Conservation (phyloP, 2,113 vertebrate species). For the Vulpes lagopus region DNA sequence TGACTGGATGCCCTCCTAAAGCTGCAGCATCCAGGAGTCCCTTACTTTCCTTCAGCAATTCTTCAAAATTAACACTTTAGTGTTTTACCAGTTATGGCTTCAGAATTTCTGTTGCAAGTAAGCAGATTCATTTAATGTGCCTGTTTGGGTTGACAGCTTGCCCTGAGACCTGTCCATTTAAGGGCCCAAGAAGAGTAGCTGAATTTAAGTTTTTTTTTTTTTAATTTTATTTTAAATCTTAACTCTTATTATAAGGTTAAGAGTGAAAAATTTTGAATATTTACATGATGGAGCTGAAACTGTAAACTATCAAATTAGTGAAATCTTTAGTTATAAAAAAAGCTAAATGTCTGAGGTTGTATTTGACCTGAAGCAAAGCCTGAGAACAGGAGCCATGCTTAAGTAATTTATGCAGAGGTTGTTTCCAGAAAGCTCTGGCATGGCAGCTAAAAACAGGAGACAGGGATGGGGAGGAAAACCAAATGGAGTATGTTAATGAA, state of each 20-base stretch:
- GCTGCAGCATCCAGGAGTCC: too few species aligned
- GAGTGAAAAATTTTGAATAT: neutral
- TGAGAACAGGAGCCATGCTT: neutral
- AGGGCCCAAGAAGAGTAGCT: fast-evolving
- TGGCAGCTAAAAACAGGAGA: neutral
- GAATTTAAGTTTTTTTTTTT: neutral
- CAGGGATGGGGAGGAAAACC: neutral
- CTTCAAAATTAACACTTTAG: neutral
- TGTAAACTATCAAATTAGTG: neutral
- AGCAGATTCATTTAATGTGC: neutral
- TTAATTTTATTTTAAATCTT: neutral
- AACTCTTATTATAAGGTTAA: neutral
- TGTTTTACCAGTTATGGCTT: neutral
- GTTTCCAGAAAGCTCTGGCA: neutral
- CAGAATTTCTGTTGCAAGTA: neutral
- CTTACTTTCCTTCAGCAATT: neutral
- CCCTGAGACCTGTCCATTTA: neutral
- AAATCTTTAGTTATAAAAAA: neutral
- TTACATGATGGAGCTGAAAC: neutral
- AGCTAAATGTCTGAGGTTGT: neutral
- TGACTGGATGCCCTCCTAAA: neutral
- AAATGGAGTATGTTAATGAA: neutral
- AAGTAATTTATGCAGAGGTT: neutral
- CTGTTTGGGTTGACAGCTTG: neutral
- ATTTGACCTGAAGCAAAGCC: neutral